Conservation (phyloP, 1,140 invertebrate species). For the Elymnias hypermnestra region DNA sequence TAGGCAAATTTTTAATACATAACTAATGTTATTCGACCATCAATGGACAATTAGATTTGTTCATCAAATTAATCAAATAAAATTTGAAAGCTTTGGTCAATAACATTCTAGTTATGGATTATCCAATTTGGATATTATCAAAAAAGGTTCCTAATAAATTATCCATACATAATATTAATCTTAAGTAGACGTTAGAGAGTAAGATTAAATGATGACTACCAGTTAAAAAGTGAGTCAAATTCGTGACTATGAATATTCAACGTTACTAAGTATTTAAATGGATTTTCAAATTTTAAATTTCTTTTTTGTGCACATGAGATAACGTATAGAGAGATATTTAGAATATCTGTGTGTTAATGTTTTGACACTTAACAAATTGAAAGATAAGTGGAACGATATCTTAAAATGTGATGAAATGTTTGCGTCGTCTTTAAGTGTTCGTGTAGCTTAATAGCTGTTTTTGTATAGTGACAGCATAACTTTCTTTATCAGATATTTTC, state of each 20-base stretch:
- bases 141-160: too few species aligned
- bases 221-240: neutral
- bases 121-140: too few species aligned
- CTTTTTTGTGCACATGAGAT: neutral
- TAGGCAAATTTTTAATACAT: too few species aligned
- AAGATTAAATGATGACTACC: neutral
- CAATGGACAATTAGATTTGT: too few species aligned
- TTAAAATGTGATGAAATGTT: slow-evolving; percentile 9
- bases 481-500: too few species aligned
- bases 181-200: neutral
- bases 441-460: neutral
- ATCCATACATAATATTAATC: neutral
- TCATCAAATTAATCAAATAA: too few species aligned
- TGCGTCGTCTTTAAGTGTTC: slow-evolving; percentile 2
- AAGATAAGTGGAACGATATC: slow-evolving; percentile 12
- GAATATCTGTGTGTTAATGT: slow-evolving; percentile 23
- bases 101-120: too few species aligned
- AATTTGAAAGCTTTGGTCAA: too few species aligned
- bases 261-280: neutral
- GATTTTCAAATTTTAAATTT: neutral
- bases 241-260: slow-evolving; percentile 3
- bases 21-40: too few species aligned
- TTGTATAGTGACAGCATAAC: too few species aligned
- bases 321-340: slow-evolving; percentile 3
- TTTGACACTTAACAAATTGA: slow-evolving; percentile 37